Evolutionary conservation across 2,797 vertebrate genomes (phyloP), one percentile per base, ranked within the genome.

Genomic region (Platalea minor): DNA sequence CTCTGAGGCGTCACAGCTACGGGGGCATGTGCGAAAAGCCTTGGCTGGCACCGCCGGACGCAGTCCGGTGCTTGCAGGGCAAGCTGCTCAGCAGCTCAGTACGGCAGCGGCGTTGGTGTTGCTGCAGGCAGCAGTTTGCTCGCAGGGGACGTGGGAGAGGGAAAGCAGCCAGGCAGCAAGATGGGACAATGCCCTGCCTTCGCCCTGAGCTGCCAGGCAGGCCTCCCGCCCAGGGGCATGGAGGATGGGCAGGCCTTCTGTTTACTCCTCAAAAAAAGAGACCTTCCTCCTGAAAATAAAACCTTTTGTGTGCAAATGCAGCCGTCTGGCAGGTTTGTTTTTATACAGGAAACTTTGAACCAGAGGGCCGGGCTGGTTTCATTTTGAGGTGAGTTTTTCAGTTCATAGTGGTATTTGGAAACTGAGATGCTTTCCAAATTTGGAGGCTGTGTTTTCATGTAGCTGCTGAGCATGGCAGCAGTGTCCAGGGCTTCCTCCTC

Each of bases 271-370:
- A 23, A 19, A 72, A 93, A 83, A 85, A 54, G 43, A 89, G 86
- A 83, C 68, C 72, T 95, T 89, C 95, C 89, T 88, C 75, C 63
- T 1, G 4, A 65, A 96, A 93, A 48, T 82, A 92, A 96, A 96
- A 45, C 72, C 79, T 64, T 96, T 91, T 91, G 92, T 95, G 76
- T 96, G 96, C 78, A 93, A 87, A 91, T 76, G 70, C 48, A 60
- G 86, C 81, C 0, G 6, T 67, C 95, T 43, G 50, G 48, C 59
- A 85, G 77, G 84, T 91, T 92, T 92, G 77, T 65, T 92, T 91
- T 87, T 39, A 54, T 63, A 73, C 86, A 93, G 92, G 86, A 95
- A 97, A 35, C 51, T 92, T 76, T 48, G 88, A 91, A 85, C 26
- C 68, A 29, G 68, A 65, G 63, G 50, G 83, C 61, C 6, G 0